These are phyloP conservation scores for Corythaixoides concolor DNA, from an alignment of 2,113 vertebrate genomes.

Conservation along the genomic window DNA sequence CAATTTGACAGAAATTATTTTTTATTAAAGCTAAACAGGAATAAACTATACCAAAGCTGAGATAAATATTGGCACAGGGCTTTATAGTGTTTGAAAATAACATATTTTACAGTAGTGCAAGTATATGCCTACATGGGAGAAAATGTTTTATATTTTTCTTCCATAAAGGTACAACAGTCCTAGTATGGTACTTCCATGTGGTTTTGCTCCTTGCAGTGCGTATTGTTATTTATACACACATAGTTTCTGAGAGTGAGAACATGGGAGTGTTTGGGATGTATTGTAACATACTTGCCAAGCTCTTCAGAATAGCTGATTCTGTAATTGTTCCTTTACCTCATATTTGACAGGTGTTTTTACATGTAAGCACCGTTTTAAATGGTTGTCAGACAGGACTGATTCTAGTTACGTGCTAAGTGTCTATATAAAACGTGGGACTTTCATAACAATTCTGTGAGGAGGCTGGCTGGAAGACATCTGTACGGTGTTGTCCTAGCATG, in stretches of 20 bases:
- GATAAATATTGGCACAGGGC: background rate
- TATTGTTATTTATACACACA: background rate
- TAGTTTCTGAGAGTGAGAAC: background rate
- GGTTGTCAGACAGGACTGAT: background rate
- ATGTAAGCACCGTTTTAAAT: background rate
- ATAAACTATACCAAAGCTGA: background rate
- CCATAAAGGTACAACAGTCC: background rate
- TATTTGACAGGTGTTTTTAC: background rate
- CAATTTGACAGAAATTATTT: background rate
- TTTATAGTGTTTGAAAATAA: background rate
- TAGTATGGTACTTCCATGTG: background rate
- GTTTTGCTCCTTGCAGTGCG: background rate
- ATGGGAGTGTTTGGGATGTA: background rate
- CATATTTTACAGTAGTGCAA: background rate
- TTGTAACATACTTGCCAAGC: background rate
- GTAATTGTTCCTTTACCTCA: background rate
- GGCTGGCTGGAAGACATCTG: background rate
- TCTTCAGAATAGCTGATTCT: background rate
- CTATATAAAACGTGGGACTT: background rate
- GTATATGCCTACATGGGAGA: background rate
- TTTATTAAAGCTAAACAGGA: background rate
- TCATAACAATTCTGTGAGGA: background rate
- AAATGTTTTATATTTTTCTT: background rate
- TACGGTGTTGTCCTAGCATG: background rate
- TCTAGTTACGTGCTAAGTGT: background rate